These are phyloP conservation scores for Drosophila melanosoma DNA, from an alignment of 2,888 invertebrate species.

Conservation along the genomic window DNA sequence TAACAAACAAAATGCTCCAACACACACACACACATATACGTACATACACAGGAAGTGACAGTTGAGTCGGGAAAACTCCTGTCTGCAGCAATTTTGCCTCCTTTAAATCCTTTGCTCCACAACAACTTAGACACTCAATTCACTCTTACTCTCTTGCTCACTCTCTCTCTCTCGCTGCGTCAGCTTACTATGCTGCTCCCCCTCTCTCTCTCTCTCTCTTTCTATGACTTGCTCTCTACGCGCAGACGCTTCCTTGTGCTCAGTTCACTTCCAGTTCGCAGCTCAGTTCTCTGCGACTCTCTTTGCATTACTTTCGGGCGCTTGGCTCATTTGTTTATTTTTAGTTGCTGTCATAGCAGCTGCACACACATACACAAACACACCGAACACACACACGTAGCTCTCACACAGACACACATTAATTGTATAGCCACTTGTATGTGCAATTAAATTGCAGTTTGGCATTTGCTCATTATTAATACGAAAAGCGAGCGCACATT, in stretches of 20 bases:
- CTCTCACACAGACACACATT: not conserved
- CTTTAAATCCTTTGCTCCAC: slow-evolving; percentile 74
- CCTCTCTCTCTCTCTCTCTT: slow-evolving; percentile 12
- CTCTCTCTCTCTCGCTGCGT: slow-evolving; percentile 9
- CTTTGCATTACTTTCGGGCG: slow-evolving; percentile 9
- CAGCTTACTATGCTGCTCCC: slow-evolving; percentile 21
- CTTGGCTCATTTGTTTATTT: slow-evolving; percentile 78
- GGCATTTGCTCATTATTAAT: slow-evolving; percentile 57
- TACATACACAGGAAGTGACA: slow-evolving; percentile 66
- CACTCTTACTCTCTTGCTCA: slow-evolving; percentile 23
- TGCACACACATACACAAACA: slow-evolving; percentile 29
- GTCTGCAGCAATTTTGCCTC: slow-evolving; percentile 80
- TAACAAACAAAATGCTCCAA: slow-evolving; percentile 52
- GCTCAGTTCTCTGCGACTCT: slow-evolving; percentile 6
- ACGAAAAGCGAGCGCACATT: slow-evolving; percentile 9
- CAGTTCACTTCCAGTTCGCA: slow-evolving; percentile 25
- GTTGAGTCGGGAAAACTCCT: slow-evolving; percentile 61
- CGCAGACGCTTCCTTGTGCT: slow-evolving; percentile 57
- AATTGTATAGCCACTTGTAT: slow-evolving; percentile 32
- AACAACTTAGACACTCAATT: slow-evolving; percentile 26
- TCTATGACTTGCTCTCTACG: slow-evolving; percentile 10
- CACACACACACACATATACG: slow-evolving; percentile 17
- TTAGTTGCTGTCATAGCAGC: slow-evolving; percentile 69
- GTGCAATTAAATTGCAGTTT: slow-evolving; percentile 70
- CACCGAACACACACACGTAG: not conserved